phyloP scores from a whole-genome alignment of 1,140 invertebrate genomes.

The Zaprionus nigranus region DNA sequence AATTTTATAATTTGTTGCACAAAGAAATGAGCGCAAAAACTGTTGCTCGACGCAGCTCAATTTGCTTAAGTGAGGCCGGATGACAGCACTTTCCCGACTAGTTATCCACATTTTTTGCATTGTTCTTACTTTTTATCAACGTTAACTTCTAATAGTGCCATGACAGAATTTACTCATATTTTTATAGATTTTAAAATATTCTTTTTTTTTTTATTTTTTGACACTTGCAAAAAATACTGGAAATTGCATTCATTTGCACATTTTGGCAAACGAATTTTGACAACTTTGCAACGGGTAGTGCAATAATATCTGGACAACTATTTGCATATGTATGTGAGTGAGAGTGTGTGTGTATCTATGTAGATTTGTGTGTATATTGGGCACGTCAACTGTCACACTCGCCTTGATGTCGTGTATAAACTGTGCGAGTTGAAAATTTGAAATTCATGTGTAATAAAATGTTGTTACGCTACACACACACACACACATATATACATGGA shows the following conservation, averaged over 20 bases:
- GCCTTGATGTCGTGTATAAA: conserved; percentile 38
- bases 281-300: conserved; percentile 26
- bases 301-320: conserved; percentile 42
- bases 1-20: not conserved
- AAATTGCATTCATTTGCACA: conserved; percentile 49
- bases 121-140: not conserved
- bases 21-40: not conserved
- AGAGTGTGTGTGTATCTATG: conserved; percentile 10
- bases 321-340: conserved; percentile 2
- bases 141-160: not conserved
- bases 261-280: conserved; percentile 31
- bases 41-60: not conserved
- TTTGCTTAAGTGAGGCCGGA: no score
- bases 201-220: not conserved
- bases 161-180: not conserved
- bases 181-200: conserved; percentile 1
- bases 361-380: conserved; percentile 3
- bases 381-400: conserved; percentile 44
- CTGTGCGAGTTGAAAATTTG: conserved; percentile 33
- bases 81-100: not conserved
- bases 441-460: conserved; percentile 64
- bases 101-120: not conserved
- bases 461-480: conserved; percentile 38
- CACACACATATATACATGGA: not conserved
- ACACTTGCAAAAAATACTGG: conserved; percentile 12